Evolutionary conservation across 2,888 invertebrate species (phyloP).

Genomic region (Brachyptera putata): DNA sequence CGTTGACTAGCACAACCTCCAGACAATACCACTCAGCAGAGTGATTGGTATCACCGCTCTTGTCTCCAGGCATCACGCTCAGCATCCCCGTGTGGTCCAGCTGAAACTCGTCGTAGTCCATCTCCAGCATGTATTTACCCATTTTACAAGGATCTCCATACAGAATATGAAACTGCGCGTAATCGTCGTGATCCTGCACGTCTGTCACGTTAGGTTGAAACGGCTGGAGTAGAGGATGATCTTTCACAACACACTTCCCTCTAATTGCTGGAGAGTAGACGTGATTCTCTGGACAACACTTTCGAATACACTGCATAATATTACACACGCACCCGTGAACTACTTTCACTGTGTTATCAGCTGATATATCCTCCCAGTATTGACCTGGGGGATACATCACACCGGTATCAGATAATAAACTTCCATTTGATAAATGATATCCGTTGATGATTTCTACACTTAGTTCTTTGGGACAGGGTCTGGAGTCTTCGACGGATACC

Average conservation of each 20-base stretch:
- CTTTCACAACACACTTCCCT: background rate
- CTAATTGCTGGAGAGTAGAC: background rate
- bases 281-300: constrained; percentile 41
- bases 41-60: no score
- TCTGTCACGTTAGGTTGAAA: background rate
- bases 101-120: constrained; percentile 36
- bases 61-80: background rate
- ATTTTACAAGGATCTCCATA: constrained; percentile 33
- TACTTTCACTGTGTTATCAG: background rate
- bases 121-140: constrained; percentile 35
- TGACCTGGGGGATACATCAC: constrained; percentile 15
- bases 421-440: background rate
- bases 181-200: background rate
- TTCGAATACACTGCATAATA: constrained; percentile 43
- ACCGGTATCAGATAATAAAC: background rate
- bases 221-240: background rate
- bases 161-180: background rate
- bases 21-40: constrained; percentile 26
- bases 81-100: constrained; percentile 39
- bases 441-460: background rate
- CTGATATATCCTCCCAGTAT: constrained; percentile 1
- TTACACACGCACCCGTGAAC: constrained; percentile 43
- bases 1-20: constrained; percentile 7
- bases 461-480: background rate
- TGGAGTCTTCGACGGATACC: no score